These are phyloP conservation scores for Cyphomyrus discorhynchus DNA, from an alignment of 2,113 vertebrate species.

Conservation along the genomic window DNA sequence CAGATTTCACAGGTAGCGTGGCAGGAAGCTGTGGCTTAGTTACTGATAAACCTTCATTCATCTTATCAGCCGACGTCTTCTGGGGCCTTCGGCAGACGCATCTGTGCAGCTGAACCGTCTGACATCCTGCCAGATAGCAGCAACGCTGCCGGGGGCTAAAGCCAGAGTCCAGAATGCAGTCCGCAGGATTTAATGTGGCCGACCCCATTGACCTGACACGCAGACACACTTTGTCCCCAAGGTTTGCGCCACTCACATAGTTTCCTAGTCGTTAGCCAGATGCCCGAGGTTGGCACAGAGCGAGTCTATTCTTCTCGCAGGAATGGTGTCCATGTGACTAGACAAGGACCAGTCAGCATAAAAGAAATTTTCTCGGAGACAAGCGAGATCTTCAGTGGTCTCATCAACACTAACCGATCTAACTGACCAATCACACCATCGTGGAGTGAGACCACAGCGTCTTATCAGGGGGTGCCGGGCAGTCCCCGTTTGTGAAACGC, in stretches of 20 bases:
- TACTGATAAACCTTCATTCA: neutral
- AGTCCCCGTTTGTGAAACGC: neutral
- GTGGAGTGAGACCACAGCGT: neutral
- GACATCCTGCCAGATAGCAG: neutral
- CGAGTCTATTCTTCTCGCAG: neutral
- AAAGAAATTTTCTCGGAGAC: neutral
- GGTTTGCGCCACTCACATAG: neutral
- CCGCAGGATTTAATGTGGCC: neutral
- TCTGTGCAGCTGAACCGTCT: neutral
- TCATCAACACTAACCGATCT: neutral
- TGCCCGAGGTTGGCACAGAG: neutral
- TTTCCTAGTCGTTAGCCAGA: neutral
- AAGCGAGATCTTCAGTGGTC: neutral
- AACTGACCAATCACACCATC: neutral
- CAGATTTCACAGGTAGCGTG: neutral
- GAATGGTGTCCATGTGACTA: neutral
- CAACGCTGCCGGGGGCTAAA: neutral
- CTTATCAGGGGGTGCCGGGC: neutral
- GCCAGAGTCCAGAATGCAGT: neutral
- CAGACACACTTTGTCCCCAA: neutral
- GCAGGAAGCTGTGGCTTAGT: neutral
- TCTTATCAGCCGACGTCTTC: neutral
- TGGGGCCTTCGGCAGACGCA: neutral
- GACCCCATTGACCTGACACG: neutral
- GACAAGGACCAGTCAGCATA: neutral